Evolutionary conservation across 2,113 vertebrate genomes (phyloP), one percentile per base, ranked within the genome.

Genomic region (Globicephala melas): DNA sequence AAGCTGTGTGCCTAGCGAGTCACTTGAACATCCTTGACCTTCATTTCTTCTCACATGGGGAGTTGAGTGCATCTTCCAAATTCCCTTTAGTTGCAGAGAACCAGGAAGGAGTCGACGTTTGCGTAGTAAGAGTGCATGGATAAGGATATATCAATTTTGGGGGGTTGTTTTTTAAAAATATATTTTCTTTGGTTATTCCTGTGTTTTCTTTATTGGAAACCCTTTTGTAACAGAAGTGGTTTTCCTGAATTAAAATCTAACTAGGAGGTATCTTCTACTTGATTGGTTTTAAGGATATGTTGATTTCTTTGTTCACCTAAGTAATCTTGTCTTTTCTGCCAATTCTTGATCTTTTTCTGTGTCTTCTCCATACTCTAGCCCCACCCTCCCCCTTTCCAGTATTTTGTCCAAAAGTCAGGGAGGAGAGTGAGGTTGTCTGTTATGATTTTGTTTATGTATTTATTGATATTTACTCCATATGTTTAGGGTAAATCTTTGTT

Each of bases 331-430:
- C 55, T 95, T 95, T 89, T 88, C 31, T 84, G 44, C 28, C 38
- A 85, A 25, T 79, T 89, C 63, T 76, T 87, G 63, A 91, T 77
- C 36, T 89, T 89, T 70, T 70, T 73, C 31, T 87, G 3, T 96
- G 20, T 68, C 38, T 50, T 91, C 21, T 90, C 18, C 18, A 23
- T 80, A 31, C 38, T 65, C 2, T 53, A 89, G 28, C 28, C 21
- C 11, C 6, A 18, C 33, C 44, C 47, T 79, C 25, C 50, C 53
- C 41, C 44, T 82, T 91, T 62, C 85, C 36, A n/a, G 31, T 84
- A 36, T 95, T 96, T 96, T 94, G 41, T 89, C 44, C 31, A 84
- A 38, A 94, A 95, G 88, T 38, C 62, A 55, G 31, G 63, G 87
- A 93, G 20, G 84, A 83, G 26, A 87, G 7, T 38, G 50, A 63